Evolutionary conservation across 2,797 vertebrate species (phyloP), one percentile per base, ranked within the genome.

Genomic region (Sitta carolinensis): DNA sequence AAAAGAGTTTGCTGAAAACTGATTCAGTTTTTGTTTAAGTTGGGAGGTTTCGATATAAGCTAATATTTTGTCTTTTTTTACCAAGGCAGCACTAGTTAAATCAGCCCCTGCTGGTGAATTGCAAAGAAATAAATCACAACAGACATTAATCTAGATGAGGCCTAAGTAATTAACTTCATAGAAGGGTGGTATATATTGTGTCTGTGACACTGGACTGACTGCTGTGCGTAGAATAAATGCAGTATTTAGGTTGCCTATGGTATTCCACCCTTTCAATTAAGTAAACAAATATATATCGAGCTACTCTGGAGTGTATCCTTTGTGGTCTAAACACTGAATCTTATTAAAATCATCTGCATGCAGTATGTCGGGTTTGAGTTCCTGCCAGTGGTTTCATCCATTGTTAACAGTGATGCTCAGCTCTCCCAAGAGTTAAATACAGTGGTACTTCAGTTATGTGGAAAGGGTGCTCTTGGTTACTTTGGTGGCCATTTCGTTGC

Each of bases 361-460:
- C 95, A 96, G 94, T 77, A 57, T 95, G 93, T 97, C 95, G 95
- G 96, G 91, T 95, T 94, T 96, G 96, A 89, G 88, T 92, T 96
- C 94, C 90, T 95, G 96, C 94, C 94, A 67, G 96, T 97, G 97
- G 97, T 97, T 98, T 97, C 96, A 96, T 95, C 97, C 98, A 96
- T 97, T 98, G 98, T 97, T 97, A 95, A 40, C 95, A 94, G 94
- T 17, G 96, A 97, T 95, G 94, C 92, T 93, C 16, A 13, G 92
- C 95, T 97, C 96, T 96, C 96, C 94, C 64, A 85, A 48, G 97
- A 97, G 97, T 95, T 97, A 96, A 97, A 84, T 89, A 89, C 94
- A 95, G 97, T 76, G 90, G 94, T 81, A 86, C 95, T 93, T 36
- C 3, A 94, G 94, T 93, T 97, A 96, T 94, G 95, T 75, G 96